Percentiles rank a stretch among this genome's conserved stretches.
Conservation (phyloP, 2,888 invertebrate species). For the Atrina japonica region DNA sequence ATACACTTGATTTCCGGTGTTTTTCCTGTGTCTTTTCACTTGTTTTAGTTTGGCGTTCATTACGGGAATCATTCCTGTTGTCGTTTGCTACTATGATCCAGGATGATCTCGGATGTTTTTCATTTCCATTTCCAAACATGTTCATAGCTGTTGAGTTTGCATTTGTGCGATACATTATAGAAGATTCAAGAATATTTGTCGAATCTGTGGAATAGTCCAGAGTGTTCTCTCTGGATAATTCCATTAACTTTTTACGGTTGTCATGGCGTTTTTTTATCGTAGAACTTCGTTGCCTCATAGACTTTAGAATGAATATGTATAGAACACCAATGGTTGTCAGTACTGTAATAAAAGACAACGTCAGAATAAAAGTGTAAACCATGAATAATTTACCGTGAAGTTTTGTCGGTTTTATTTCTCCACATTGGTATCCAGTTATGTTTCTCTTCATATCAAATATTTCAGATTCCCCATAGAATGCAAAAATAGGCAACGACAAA, state of each 20-base stretch:
- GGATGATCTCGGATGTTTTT: constrained; percentile 8
- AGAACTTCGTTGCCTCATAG: constrained; percentile 19
- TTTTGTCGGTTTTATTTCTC: background rate
- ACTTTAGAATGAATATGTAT: constrained; percentile 15
- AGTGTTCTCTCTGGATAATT: constrained; percentile 7
- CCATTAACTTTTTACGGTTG: constrained; percentile 1
- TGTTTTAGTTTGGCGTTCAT: background rate
- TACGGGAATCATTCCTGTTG: background rate
- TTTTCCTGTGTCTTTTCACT: background rate
- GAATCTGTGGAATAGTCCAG: background rate
- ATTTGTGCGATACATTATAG: too few species aligned
- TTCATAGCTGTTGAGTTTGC: too few species aligned
- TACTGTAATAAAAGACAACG: background rate
- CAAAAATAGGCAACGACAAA: constrained; percentile 16
- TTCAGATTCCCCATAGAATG: constrained; percentile 23
- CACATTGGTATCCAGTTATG: constrained; percentile 24
- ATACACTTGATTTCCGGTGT: constrained; percentile 13
- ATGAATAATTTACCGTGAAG: background rate
- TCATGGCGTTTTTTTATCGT: constrained; percentile 17
- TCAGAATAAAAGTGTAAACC: constrained; percentile 4
- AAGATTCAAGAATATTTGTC: background rate
- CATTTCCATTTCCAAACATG: background rate
- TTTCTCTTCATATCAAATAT: constrained; percentile 11
- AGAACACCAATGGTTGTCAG: constrained; percentile 23
- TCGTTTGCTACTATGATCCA: constrained; percentile 13